Evolutionary conservation across 2,888 invertebrate species (phyloP).

Genomic region (Schrankia costaestrigalis): DNA sequence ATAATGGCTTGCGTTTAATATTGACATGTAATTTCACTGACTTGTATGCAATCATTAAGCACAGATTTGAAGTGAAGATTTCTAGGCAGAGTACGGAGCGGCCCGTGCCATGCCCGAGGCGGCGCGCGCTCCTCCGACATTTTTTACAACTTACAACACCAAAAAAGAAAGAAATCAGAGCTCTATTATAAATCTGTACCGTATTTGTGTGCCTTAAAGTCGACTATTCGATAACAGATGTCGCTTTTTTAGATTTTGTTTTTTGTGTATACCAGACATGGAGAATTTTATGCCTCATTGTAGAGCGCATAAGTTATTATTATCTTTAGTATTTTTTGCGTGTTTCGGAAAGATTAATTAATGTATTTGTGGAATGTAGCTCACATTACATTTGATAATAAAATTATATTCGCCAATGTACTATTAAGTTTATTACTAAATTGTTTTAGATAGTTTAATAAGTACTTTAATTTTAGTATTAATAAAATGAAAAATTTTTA

Average conservation of each 20-base stretch:
- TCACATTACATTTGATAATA: constrained; percentile 12
- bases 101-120: constrained; percentile 66
- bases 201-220: constrained; percentile 21
- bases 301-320: constrained; percentile 33
- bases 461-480: too few species aligned
- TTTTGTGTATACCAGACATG: constrained; percentile 34
- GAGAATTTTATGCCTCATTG: constrained; percentile 52
- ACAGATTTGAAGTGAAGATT: constrained; percentile 48
- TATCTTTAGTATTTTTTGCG: constrained; percentile 33
- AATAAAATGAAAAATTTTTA: too few species aligned
- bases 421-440: constrained; percentile 23
- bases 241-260: constrained; percentile 26
- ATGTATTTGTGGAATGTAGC: constrained; percentile 29
- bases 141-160: constrained; percentile 23
- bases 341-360: constrained; percentile 34
- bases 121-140: constrained; percentile 32
- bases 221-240: constrained; percentile 28
- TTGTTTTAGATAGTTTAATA: constrained; percentile 4
- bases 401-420: constrained; percentile 14
- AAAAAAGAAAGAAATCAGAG: constrained; percentile 23
- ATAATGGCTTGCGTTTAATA: constrained; percentile 42
- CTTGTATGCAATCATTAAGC: constrained; percentile 48
- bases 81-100: constrained; percentile 50
- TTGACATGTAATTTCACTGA: constrained; percentile 53
- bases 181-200: constrained; percentile 20